These are phyloP conservation scores for Lateolabrax maculatus DNA, from an alignment of 2,797 vertebrate genomes.

Conservation along the genomic window DNA sequence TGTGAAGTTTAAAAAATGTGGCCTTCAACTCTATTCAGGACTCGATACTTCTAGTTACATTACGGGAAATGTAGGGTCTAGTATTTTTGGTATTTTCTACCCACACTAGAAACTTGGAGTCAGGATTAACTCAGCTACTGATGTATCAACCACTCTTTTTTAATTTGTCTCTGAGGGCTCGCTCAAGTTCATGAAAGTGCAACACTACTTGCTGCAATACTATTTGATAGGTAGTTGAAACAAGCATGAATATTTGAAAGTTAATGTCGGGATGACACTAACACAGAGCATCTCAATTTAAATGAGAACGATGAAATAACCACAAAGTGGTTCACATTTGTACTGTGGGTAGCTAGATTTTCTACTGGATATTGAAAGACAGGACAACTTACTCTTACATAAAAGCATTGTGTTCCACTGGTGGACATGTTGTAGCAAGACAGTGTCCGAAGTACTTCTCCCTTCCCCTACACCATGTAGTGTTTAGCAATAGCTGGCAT, in stretches of 20 bases:
- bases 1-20: background rate
- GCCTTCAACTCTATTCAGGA: too few species aligned
- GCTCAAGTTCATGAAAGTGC: background rate
- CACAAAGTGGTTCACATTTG: background rate
- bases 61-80: background rate
- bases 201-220: background rate
- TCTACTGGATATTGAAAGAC: background rate
- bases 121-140: background rate
- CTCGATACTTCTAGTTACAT: too few species aligned
- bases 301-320: background rate
- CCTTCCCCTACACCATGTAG: background rate
- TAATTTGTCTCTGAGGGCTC: too few species aligned
- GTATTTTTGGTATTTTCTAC: background rate
- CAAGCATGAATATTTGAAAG: background rate
- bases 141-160: too few species aligned
- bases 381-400: background rate
- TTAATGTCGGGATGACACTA: background rate
- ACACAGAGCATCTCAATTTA: background rate
- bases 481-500: constrained; percentile 17
- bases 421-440: constrained; percentile 5
- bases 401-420: constrained; percentile 1
- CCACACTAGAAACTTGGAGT: background rate
- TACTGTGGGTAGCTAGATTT: background rate
- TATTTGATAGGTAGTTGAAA: background rate
- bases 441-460: background rate